Evolutionary conservation across 2,113 vertebrate species (phyloP).

Genomic region (Chaetops frenatus): DNA sequence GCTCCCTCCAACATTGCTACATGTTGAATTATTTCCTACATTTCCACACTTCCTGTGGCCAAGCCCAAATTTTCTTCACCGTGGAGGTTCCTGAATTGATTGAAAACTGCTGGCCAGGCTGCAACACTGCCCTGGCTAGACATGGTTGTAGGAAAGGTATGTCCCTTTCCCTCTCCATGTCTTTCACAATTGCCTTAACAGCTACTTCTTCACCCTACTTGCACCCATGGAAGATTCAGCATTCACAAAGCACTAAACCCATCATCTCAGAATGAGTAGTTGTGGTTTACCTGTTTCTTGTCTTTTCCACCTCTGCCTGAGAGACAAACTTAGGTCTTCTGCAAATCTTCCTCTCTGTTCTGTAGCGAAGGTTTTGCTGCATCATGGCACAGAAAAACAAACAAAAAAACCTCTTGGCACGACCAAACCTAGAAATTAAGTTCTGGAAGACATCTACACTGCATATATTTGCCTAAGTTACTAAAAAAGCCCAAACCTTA

Average conservation of each 20-base stretch:
- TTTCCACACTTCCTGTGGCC: neutral
- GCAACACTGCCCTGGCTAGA: neutral
- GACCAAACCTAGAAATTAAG: neutral
- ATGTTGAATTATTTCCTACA: neutral
- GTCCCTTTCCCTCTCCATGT: neutral
- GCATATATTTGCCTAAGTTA: neutral
- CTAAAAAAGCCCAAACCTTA: neutral
- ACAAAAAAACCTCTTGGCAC: neutral
- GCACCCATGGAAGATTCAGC: neutral
- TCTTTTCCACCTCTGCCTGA: constrained; percentile 58
- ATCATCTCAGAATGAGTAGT: neutral
- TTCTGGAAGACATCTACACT: neutral
- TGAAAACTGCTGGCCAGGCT: neutral
- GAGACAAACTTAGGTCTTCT: constrained; percentile 82
- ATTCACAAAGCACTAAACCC: neutral
- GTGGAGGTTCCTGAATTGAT: neutral
- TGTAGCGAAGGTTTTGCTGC: constrained; percentile 74
- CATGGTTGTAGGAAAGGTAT: neutral
- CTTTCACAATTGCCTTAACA: neutral
- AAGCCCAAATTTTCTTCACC: neutral
- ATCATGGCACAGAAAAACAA: constrained; percentile 60
- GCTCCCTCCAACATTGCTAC: neutral
- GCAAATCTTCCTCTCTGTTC: constrained; percentile 71
- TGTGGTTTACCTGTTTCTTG: constrained; percentile 50
- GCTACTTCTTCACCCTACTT: neutral